Percentiles rank a stretch among this genome's conserved stretches.
phyloP scores from a whole-genome alignment of 2,113 vertebrate genomes.

The Columba janthina region DNA sequence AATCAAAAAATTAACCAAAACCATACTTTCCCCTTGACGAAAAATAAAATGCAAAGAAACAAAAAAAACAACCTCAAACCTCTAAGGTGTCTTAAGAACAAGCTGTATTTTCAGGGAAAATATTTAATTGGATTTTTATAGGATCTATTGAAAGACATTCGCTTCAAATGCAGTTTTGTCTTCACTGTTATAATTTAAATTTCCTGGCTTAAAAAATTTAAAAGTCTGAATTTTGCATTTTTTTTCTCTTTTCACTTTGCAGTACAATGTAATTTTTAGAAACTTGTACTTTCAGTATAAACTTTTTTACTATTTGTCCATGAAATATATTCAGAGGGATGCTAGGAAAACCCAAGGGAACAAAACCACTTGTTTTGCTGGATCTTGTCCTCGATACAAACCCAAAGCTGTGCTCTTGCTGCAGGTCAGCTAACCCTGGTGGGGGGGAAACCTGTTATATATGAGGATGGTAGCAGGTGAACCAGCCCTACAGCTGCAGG shows the following conservation, averaged over 20 bases:
- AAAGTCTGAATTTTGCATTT: background rate
- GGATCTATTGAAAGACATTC: background rate
- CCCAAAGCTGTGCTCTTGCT: background rate
- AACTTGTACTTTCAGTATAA: background rate
- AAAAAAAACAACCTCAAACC: background rate
- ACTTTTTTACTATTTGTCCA: background rate
- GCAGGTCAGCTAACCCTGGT: background rate
- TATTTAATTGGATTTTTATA: background rate
- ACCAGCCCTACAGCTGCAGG: background rate
- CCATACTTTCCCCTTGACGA: background rate
- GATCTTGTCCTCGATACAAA: background rate
- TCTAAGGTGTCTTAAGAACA: background rate
- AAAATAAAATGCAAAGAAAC: background rate
- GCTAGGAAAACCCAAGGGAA: background rate
- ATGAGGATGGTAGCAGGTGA: rapidly evolving
- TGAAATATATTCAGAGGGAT: background rate
- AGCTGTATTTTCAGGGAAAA: background rate
- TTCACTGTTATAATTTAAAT: background rate
- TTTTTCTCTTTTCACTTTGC: background rate
- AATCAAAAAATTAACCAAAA: background rate
- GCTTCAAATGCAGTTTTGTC: background rate
- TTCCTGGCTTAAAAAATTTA: background rate
- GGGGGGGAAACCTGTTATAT: too few relatives aligned
- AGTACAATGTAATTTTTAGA: background rate
- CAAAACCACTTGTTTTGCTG: background rate